Conservation (phyloP, 2,113 vertebrate species). For the Columbina picui region DNA sequence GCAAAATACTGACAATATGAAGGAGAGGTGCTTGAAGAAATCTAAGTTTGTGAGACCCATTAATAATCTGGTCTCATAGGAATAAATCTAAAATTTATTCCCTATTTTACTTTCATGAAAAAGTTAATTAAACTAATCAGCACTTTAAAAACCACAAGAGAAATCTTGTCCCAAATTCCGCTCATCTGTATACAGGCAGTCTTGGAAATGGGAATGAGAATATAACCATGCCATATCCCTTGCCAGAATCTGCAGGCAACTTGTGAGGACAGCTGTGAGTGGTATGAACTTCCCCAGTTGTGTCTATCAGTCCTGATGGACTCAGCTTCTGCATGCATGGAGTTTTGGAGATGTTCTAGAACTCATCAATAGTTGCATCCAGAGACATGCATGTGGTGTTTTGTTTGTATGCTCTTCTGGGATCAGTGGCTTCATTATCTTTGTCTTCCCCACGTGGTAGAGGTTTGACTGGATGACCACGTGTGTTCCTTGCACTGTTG, state of each 20-base stretch:
- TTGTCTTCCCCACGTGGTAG: rapidly evolving
- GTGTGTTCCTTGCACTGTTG: not conserved
- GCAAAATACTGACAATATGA: conserved; percentile 14
- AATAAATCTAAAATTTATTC: conserved; percentile 51
- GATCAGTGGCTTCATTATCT: not conserved
- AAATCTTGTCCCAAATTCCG: conserved; percentile 60
- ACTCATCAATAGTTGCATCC: not conserved
- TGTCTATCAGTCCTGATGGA: not conserved
- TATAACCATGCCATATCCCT: not conserved
- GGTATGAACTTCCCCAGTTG: not conserved
- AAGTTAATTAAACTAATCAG: conserved; percentile 68
- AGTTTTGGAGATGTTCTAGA: not conserved
- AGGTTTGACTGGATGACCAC: not conserved
- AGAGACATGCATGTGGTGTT: not conserved
- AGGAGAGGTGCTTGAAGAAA: conserved; percentile 42
- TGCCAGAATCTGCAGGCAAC: not conserved
- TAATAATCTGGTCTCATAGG: conserved; percentile 38
- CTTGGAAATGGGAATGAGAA: conserved; percentile 8
- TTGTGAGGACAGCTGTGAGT: not conserved
- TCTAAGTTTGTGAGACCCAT: not conserved
- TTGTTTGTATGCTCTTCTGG: not conserved
- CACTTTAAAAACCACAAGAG: conserved; percentile 44
- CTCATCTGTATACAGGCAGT: conserved; percentile 20
- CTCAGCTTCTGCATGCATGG: rapidly evolving
- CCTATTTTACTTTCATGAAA: conserved; percentile 62